Evolutionary conservation across 2,888 invertebrate genomes (phyloP), one percentile per base, ranked within the genome.

Genomic region (Trachelus stipa): DNA sequence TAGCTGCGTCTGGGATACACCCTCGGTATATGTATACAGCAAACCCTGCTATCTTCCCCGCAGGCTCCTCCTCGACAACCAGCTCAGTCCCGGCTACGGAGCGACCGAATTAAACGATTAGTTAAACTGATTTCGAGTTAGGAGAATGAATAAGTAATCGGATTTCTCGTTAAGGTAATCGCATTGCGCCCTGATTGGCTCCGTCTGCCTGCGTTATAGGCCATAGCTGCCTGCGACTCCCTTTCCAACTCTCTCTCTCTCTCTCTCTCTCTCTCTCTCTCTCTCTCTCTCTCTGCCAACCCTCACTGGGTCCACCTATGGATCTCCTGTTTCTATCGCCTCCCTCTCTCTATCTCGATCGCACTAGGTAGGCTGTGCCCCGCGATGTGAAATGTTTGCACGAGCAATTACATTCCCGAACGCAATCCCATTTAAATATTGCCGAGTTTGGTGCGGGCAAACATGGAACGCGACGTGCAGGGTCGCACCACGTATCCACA

Each of bases 111-210:
- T 91, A 91, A 91, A 91, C 91, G 91, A 91, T 91, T 91, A 91
- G 91, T 91, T 91, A 91, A 91, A 91, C 91, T 91, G 91, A 91
- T 91, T 91, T 91, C 91, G 89, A 91, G 90, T 90, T 90, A 90
- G 90, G 89, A 89, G 91, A 91, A 91, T 91, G 91, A 91, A 91
- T 91, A 91, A 91, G 91, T 91, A 91, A 91, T 91, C 90, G 90
- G 90, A 91, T 91, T 91, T 91, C 91, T 91, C 91, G 91, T 91
- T 91, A 91, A 91, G 90, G 90, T 91, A 91, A 91, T 91, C 91
- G 90, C 90, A 91, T 91, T 91, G 90, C 88, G 86, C 85, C 87
- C 90, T 90, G 90, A 91, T 90, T 90, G 90, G 90, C 90, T 89
- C 88, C 89, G 90, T 90, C 90, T 89, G 90, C 87, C 88, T 85